phyloP scores from a whole-genome alignment of 2,888 invertebrate species.

The Congeria kusceri region DNA sequence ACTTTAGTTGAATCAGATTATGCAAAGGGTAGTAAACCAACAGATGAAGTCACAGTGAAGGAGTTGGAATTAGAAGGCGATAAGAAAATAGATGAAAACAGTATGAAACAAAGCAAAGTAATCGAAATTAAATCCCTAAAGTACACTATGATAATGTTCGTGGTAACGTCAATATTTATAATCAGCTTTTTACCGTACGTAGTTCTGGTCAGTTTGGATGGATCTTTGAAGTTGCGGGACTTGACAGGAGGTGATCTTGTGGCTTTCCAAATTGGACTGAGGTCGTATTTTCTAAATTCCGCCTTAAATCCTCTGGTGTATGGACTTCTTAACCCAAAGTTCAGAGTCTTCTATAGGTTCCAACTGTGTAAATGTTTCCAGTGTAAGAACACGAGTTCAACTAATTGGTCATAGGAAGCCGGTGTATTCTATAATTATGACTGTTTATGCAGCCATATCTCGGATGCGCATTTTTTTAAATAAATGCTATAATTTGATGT shows the following conservation, averaged over 20 bases:
- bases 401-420: too few relatives aligned
- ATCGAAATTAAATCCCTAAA: constrained; percentile 37
- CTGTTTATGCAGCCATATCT: too few relatives aligned
- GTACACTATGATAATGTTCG: constrained; percentile 64
- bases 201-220: constrained; percentile 31
- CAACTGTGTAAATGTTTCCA: too few relatives aligned
- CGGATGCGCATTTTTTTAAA: too few relatives aligned
- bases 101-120: too few relatives aligned
- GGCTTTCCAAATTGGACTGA: constrained; percentile 58
- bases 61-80: neutral
- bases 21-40: too few relatives aligned
- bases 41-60: too few relatives aligned
- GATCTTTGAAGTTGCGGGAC: constrained; percentile 36
- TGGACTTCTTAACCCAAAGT: constrained; percentile 65
- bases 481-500: too few relatives aligned
- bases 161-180: constrained; percentile 60
- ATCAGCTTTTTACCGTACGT: constrained; percentile 66
- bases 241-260: constrained; percentile 39
- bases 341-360: constrained; percentile 19
- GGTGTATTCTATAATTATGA: too few relatives aligned
- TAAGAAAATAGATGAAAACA: neutral
- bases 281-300: constrained; percentile 65
- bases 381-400: too few relatives aligned
- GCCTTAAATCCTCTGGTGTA: constrained; percentile 65
- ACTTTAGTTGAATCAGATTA: too few relatives aligned